Evolutionary conservation across 2,797 vertebrate species (phyloP), one percentile per base, ranked within the genome.

Genomic region (Microhierax caerulescens): DNA sequence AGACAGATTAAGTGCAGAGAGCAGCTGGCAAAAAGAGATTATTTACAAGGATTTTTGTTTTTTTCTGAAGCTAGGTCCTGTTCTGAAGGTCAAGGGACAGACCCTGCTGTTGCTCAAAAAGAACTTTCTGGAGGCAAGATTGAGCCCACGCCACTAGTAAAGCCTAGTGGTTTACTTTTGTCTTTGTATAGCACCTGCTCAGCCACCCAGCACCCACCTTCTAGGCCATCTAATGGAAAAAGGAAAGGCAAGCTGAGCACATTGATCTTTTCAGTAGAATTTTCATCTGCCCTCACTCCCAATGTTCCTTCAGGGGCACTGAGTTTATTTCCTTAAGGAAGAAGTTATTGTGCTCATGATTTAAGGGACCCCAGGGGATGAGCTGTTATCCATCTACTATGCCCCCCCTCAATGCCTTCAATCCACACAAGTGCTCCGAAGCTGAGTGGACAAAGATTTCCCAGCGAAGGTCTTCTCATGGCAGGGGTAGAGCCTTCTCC

Each of bases 1-100:
- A 97, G 90, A 94, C 93, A 97, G 90, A 93, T 96, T 96, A 96
- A 96, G 79, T 91, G 84, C 73, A 77, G 79, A 93, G 64, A 96
- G 54, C 93, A 97, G 88, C 74, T 96, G 93, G 88, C 79, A 95
- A 93, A 94, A 95, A 90, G 57, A 89, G 41, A 91, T 84, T 93
- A 94, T 97, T 97, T 93, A 94, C 72, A 93, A 80, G 84, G 37
- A 57, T 48, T 94, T 90, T 73, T 65, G 13, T 8, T 41, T 47
- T 47, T 68, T 94, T 50, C 73, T 86, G 70, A 61, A 80, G 18
- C 41, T 74, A 9, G 8, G 30, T 85, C 77, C 56, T 91, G 23
- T 61, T 94, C 56, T 91, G 77, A 97, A 96, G 83, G 87, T 96
- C 85, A 94, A 80, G 27, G 50, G 70, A 90, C 39, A 93, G 70